Percentiles rank a stretch among this genome's conserved stretches.
These are phyloP conservation scores for Chymomyza fuscimana DNA, from an alignment of 2,888 invertebrate species.

Conservation along the genomic window DNA sequence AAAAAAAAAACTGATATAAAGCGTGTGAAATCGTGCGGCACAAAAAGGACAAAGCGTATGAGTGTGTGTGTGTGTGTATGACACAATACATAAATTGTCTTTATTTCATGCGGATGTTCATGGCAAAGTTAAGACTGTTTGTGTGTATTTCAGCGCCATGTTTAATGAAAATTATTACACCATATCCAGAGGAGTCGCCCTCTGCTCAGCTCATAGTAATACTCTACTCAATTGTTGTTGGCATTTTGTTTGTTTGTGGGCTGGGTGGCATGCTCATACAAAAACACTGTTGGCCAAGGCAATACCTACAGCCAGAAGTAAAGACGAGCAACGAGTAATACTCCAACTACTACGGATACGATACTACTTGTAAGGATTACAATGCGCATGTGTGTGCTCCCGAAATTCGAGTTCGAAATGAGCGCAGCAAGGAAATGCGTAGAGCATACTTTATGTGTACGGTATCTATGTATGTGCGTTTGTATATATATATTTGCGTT, in stretches of 20 bases:
- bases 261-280: slow-evolving; percentile 70
- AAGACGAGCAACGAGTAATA: slow-evolving; percentile 9
- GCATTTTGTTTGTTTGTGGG: not conserved
- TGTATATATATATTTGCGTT: slow-evolving; percentile 17
- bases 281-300: slow-evolving; percentile 36
- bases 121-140: slow-evolving; percentile 22
- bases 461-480: slow-evolving; percentile 18
- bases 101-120: slow-evolving; percentile 60
- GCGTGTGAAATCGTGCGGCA: slow-evolving; percentile 45
- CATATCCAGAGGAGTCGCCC: slow-evolving; percentile 66
- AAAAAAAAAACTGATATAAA: slow-evolving; percentile 41
- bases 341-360: slow-evolving; percentile 16
- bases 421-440: slow-evolving; percentile 37
- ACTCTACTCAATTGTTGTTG: not conserved
- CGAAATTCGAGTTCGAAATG: slow-evolving; percentile 53
- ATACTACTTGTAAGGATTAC: slow-evolving; percentile 6
- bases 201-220: slow-evolving; percentile 12
- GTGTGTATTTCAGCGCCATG: slow-evolving; percentile 50
- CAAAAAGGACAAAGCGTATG: slow-evolving; percentile 17
- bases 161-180: slow-evolving; percentile 75
- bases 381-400: slow-evolving; percentile 51
- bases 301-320: not conserved
- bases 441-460: not conserved
- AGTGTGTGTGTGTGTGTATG: slow-evolving; percentile 50
- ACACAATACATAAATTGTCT: slow-evolving; percentile 65